Conservation (phyloP, 2,888 invertebrate genomes). For the Thereva nobilitata region DNA sequence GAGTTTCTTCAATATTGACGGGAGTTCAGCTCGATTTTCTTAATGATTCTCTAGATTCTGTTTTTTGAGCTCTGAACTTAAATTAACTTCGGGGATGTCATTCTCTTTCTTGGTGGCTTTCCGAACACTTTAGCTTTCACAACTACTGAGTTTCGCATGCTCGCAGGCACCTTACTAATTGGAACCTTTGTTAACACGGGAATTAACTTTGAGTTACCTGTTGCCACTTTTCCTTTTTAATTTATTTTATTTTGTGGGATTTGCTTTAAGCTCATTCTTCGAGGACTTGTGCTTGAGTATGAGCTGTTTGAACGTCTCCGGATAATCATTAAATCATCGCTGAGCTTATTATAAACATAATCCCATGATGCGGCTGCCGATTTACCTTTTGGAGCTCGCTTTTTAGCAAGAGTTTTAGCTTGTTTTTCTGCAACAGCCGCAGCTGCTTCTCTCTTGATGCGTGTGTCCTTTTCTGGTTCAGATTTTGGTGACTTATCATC, state of each 20-base stretch:
- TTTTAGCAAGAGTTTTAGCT: slow-evolving; percentile 40
- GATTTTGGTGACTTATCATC: slow-evolving; percentile 77
- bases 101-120: slow-evolving; percentile 45
- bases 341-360: slow-evolving; percentile 65
- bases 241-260: slow-evolving; percentile 46
- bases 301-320: slow-evolving; percentile 83
- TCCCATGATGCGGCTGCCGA: slow-evolving; percentile 58
- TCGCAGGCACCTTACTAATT: not conserved
- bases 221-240: slow-evolving; percentile 43
- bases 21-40: slow-evolving; percentile 23
- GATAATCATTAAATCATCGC: slow-evolving; percentile 79
- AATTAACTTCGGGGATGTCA: slow-evolving; percentile 47
- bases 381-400: slow-evolving; percentile 26
- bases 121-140: slow-evolving; percentile 47
- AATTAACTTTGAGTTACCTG: slow-evolving; percentile 16
- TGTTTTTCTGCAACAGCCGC: slow-evolving; percentile 48
- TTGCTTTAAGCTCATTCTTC: slow-evolving; percentile 62
- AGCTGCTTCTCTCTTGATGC: slow-evolving; percentile 30
- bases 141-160: not conserved
- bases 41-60: slow-evolving; percentile 45
- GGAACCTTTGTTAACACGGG: not conserved
- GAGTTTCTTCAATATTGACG: not conserved
- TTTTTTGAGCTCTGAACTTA: slow-evolving; percentile 48
- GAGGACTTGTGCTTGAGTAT: slow-evolving; percentile 73
- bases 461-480: slow-evolving; percentile 43